Base-by-base conservation (phyloP, 2,888 invertebrate genomes). In the Dicyrtoma fusca region DNA sequence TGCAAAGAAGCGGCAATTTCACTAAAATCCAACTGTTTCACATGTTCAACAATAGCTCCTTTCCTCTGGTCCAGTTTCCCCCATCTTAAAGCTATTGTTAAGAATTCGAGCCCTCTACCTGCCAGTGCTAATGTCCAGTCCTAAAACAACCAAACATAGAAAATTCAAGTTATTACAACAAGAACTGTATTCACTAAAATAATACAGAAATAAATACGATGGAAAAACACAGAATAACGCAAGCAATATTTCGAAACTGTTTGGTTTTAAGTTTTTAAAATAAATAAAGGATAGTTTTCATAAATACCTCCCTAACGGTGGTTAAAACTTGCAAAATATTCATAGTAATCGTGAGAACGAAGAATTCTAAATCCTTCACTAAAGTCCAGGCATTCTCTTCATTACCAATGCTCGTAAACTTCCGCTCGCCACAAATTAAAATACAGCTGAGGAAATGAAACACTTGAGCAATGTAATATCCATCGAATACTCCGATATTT, bases 291-390 rank as follows among this genome's bases (percentile, higher is more conserved):
- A n/a, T n/a, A n/a, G n/a, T n/a, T n/a, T 34, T 34, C 8, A 34
- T 5, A 34, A 34, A 14, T 66, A 66, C 66, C 55, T 66, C 66
- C 19, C 42, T 42, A 1, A n/a, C 13, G 17, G 34, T 26, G 6
- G 53, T 34, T 34, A 66, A 44, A 13, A 69, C 19, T 55, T 69
- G 59, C 17, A 61, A 62, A 19, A 26, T 61, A 25, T 70, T 61
- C 70, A 70, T 70, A 1, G 70, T 70, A 19, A 70, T 34, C 8
- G 70, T 62, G 10, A 70, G 51, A 26, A 70, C 53, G 51, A 59
- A 51, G 42, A 47, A 61, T 23, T 70, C 70, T 5, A 62, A 17
- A 51, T 51, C 51, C 34, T 70, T 70, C 14, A 70, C 70, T 8
- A 70, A 14, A 25, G 17, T 34, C 70, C 70, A 70, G 6, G 70